Evolutionary conservation across 2,888 invertebrate genomes (phyloP).

Genomic region (Altica lythri): DNA sequence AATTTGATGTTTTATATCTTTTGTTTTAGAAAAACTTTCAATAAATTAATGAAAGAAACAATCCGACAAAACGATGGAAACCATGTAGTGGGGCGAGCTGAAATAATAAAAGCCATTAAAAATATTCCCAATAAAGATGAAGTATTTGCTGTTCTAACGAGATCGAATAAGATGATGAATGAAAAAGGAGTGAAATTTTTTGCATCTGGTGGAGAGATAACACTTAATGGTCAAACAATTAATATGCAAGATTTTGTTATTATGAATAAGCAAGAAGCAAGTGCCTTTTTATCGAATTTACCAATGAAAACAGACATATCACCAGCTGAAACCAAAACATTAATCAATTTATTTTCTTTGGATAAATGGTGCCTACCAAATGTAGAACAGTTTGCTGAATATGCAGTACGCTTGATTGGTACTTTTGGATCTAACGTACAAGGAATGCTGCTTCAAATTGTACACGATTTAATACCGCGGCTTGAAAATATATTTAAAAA

Average conservation of each 20-base stretch:
- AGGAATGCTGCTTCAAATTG: no score
- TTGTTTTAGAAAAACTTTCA: conserved; percentile 62
- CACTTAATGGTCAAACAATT: conserved; percentile 45
- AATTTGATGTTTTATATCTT: background rate
- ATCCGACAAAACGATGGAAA: conserved; percentile 58
- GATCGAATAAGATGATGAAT: conserved; percentile 62
- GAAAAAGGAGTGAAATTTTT: conserved; percentile 55
- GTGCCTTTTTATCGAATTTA: conserved; percentile 38
- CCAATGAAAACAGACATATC: conserved; percentile 22
- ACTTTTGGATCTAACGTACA: no score
- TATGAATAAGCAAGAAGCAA: conserved; percentile 41
- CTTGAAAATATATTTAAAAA: no score
- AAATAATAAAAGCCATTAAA: conserved; percentile 62
- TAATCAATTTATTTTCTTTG: no score
- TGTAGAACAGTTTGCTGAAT: no score
- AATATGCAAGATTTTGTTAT: conserved; percentile 46
- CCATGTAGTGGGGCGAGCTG: conserved; percentile 58
- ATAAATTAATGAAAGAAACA: conserved; percentile 63
- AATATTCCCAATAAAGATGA: conserved; percentile 63
- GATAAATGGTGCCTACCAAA: no score
- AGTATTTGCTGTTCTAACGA: conserved; percentile 61
- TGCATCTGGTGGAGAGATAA: conserved; percentile 45
- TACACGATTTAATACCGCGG: no score
- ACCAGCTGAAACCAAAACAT: conserved; percentile 10
- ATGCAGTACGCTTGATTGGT: no score